Evolutionary conservation across 2,113 vertebrate genomes (phyloP).

Genomic region (Tympanuchus pallidicinctus): DNA sequence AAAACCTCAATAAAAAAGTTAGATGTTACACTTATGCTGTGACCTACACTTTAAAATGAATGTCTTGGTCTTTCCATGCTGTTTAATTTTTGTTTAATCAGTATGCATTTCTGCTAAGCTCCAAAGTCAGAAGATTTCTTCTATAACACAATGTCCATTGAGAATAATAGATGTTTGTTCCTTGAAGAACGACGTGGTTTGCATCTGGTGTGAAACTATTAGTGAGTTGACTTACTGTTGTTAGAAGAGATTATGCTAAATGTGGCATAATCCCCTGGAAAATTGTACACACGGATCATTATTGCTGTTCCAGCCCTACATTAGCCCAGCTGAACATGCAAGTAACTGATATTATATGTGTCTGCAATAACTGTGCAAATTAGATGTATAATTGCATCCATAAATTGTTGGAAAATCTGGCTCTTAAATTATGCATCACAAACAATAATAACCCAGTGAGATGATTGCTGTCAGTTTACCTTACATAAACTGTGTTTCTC

Average conservation of each 20-base stretch:
- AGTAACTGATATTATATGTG: slow-evolving; percentile 25
- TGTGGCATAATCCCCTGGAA: slow-evolving; percentile 10
- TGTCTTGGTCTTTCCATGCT: neutral
- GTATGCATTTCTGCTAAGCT: neutral
- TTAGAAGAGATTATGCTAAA: slow-evolving; percentile 38
- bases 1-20: neutral
- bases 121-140: neutral
- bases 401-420: slow-evolving; percentile 56
- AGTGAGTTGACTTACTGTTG: neutral
- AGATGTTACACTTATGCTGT: neutral
- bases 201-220: slow-evolving; percentile 27
- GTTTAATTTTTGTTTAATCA: neutral
- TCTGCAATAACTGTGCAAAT: slow-evolving; percentile 61
- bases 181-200: slow-evolving; percentile 1
- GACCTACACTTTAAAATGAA: neutral
- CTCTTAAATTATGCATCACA: slow-evolving; percentile 56
- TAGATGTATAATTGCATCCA: slow-evolving; percentile 49
- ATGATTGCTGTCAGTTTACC: slow-evolving; percentile 29
- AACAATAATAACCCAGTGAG: slow-evolving; percentile 42
- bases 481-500: neutral
- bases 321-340: slow-evolving; percentile 2
- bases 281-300: neutral
- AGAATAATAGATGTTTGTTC: neutral
- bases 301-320: slow-evolving; percentile 19
- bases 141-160: neutral